Evolutionary conservation across 1,140 invertebrate genomes (phyloP).

Genomic region (Wiebesia pumilae): DNA sequence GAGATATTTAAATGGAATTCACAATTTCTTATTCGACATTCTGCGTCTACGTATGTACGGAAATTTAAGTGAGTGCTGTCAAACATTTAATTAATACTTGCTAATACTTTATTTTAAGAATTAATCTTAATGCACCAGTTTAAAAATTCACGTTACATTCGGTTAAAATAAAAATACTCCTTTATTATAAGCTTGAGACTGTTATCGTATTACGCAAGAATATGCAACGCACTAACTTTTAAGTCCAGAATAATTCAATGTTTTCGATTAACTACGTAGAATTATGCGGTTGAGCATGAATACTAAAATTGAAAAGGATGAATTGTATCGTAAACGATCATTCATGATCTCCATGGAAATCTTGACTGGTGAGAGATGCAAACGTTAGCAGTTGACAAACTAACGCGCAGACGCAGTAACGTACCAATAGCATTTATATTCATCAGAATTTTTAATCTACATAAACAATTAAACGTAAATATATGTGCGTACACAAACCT

Average conservation of each 20-base stretch:
- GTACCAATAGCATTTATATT: too few species aligned
- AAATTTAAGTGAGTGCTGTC: too few species aligned
- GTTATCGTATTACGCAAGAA: background rate
- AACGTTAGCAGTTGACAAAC: too few species aligned
- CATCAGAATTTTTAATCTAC: too few species aligned
- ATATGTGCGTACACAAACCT: too few species aligned
- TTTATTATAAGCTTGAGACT: background rate
- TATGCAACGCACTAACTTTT: conserved; percentile 16
- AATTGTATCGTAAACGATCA: background rate
- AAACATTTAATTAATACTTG: too few species aligned
- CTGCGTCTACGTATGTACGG: too few species aligned
- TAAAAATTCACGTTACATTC: background rate
- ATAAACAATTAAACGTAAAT: too few species aligned
- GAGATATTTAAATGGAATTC: too few species aligned
- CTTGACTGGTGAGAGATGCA: background rate
- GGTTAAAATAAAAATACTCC: background rate
- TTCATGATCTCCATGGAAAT: background rate
- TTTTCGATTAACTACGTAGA: background rate
- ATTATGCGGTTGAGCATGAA: background rate
- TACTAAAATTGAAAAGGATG: background rate
- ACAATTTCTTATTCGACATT: too few species aligned
- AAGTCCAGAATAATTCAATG: background rate
- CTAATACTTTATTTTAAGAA: too few species aligned
- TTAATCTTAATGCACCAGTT: background rate
- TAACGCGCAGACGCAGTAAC: too few species aligned